phyloP scores from a whole-genome alignment of 2,888 invertebrate genomes.

The Eupelmus urozonus region DNA sequence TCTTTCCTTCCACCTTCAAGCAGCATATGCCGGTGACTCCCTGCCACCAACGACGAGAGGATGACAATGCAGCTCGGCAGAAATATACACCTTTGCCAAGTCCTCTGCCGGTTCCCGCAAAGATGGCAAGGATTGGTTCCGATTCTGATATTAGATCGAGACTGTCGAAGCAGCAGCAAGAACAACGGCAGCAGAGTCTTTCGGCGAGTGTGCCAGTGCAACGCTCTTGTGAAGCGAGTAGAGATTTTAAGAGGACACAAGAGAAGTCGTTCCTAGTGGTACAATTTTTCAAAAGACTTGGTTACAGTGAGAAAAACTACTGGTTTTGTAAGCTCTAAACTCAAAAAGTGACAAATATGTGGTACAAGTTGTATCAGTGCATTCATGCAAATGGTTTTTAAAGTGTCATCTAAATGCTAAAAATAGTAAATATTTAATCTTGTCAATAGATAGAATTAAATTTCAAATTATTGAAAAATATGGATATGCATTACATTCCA shows the following conservation, averaged over 20 bases:
- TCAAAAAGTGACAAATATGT: no score
- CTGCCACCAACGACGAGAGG: conserved; percentile 23
- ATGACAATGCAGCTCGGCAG: conserved; percentile 57
- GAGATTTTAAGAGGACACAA: conserved; percentile 59
- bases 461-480: no score
- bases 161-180: conserved; percentile 13
- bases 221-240: conserved; percentile 32
- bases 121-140: conserved; percentile 65
- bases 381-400: no score
- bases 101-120: conserved; percentile 66
- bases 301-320: conserved; percentile 15
- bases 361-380: no score
- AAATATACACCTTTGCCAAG: conserved; percentile 67
- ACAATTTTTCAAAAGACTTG: conserved; percentile 59
- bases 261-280: conserved; percentile 69
- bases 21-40: conserved; percentile 66
- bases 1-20: conserved; percentile 68
- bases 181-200: conserved; percentile 8
- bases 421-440: no score
- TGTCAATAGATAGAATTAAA: no score
- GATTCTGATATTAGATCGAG: conserved; percentile 53
- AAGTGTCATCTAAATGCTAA: no score
- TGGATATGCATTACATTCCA: not conserved
- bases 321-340: conserved; percentile 1
- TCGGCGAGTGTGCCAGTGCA: not conserved